These are phyloP conservation scores for Zalophus californianus DNA, from an alignment of 2,797 vertebrate genomes.

Conservation along the genomic window DNA sequence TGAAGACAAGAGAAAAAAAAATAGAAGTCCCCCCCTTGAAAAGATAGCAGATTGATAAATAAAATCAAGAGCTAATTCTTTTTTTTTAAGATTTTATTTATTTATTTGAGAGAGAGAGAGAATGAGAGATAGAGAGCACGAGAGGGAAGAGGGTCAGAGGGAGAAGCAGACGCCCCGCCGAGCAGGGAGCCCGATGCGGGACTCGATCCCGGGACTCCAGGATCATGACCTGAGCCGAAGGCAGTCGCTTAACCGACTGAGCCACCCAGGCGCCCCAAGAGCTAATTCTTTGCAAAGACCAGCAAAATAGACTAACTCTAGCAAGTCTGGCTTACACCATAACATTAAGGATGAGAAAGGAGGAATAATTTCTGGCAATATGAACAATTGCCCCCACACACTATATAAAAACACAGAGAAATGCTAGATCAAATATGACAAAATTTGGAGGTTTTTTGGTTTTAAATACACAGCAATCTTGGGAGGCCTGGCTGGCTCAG, in stretches of 20 bases:
- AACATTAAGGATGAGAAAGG: neutral
- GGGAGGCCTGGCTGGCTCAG: neutral
- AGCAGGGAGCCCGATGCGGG: no score
- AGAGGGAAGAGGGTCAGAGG: no score
- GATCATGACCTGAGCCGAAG: no score
- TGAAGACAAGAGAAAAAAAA: neutral
- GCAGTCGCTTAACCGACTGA: no score
- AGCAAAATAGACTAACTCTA: neutral
- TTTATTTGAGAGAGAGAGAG: no score
- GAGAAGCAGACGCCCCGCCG: no score
- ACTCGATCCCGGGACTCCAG: no score
- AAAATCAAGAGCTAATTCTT: neutral
- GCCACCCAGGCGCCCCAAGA: neutral
- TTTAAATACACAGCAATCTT: neutral
- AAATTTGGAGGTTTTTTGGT: neutral
- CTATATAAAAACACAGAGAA: neutral
- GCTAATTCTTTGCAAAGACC: neutral
- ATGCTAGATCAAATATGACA: neutral
- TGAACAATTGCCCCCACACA: neutral
- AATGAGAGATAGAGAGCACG: no score
- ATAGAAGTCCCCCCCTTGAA: neutral
- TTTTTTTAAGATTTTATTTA: no score
- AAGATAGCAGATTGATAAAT: neutral
- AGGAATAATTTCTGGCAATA: neutral
- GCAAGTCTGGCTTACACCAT: neutral